Percentiles rank a stretch among this genome's conserved stretches.
Evolutionary conservation across 1,140 invertebrate genomes (phyloP).

Genomic region (Drosophila lacertosa): DNA sequence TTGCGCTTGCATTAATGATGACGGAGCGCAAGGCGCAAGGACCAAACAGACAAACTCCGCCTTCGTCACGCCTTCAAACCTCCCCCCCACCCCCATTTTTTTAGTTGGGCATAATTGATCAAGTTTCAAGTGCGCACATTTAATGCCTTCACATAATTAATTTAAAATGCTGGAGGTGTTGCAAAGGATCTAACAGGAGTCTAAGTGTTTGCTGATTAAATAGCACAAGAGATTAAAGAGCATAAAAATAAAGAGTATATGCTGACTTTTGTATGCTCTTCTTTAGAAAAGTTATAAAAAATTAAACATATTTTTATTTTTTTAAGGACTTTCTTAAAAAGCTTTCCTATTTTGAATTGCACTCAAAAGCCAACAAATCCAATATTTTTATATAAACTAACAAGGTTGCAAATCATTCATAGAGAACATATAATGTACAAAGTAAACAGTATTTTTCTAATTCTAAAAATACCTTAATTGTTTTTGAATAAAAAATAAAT

Average conservation of each 20-base stretch:
- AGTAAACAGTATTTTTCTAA: too few species aligned
- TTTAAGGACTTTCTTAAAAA: too few species aligned
- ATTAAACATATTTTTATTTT: background rate
- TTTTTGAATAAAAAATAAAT: too few species aligned
- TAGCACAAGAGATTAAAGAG: background rate
- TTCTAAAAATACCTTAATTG: too few species aligned
- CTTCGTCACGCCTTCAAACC: background rate
- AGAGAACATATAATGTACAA: too few species aligned
- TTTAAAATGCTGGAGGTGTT: conserved; percentile 15
- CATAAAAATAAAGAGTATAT: background rate
- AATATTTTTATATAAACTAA: too few species aligned
- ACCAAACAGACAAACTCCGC: conserved; percentile 18
- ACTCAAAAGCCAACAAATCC: too few species aligned
- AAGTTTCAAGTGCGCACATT: conserved; percentile 9
- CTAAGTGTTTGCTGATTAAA: background rate
- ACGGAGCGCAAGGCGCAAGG: conserved; percentile 29
- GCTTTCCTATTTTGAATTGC: too few species aligned
- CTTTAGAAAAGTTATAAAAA: background rate
- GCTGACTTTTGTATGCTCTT: background rate
- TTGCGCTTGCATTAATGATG: conserved; percentile 71
- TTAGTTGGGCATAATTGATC: conserved; percentile 41
- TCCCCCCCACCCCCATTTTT: background rate
- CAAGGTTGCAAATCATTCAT: too few species aligned
- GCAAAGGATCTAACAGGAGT: background rate
- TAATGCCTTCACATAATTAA: conserved; percentile 5